Conservation (phyloP, 2,113 vertebrate species). For the Urocolius indicus region DNA sequence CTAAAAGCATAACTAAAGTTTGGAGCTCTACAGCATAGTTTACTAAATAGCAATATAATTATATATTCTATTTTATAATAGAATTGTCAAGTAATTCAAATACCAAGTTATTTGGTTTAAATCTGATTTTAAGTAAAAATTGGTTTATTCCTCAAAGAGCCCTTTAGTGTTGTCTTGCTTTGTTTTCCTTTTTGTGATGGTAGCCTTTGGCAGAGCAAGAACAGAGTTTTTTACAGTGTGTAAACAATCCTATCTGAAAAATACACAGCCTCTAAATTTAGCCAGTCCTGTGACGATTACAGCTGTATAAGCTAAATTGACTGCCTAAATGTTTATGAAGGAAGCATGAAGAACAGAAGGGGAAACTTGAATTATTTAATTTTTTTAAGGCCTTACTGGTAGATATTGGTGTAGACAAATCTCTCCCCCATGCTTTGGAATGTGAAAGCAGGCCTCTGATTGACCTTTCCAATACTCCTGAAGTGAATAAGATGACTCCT, state of each 20-base stretch:
- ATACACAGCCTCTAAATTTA: not conserved
- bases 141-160: not conserved
- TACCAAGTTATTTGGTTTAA: not conserved
- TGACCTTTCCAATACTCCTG: conserved; percentile 80
- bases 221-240: not conserved
- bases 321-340: not conserved
- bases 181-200: not conserved
- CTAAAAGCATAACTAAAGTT: not conserved
- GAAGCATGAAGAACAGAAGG: not conserved
- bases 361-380: not conserved
- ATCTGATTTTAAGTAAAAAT: not conserved
- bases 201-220: not conserved
- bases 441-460: conserved; percentile 70
- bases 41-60: not conserved
- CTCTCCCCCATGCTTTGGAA: not conserved
- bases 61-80: too few relatives aligned
- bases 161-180: not conserved
- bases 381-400: conserved; percentile 65
- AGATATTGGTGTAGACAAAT: conserved; percentile 36
- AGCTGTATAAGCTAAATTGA: not conserved
- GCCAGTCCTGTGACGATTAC: not conserved
- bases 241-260: not conserved
- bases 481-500: not conserved
- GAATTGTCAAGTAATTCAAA: not conserved
- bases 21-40: not conserved